Percentiles rank a stretch among this genome's conserved stretches.
Evolutionary conservation across 2,797 vertebrate genomes (phyloP).

Genomic region (Melanitta fusca): DNA sequence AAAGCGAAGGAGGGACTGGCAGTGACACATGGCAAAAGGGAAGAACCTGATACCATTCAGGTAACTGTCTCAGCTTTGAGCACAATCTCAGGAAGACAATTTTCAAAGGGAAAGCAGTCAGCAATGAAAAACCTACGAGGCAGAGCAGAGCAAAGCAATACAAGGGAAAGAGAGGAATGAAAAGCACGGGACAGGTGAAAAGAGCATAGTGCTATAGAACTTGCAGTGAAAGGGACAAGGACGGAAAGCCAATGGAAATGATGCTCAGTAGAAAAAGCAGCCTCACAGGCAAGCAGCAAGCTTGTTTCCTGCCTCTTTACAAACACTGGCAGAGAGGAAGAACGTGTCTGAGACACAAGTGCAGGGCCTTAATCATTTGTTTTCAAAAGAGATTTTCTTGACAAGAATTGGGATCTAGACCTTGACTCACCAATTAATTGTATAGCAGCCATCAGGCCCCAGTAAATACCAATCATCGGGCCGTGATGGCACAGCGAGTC

Average conservation of each 20-base stretch:
- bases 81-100: background rate
- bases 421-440: background rate
- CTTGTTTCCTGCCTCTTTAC: background rate
- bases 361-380: background rate
- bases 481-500: fast-evolving
- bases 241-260: background rate
- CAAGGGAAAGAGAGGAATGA: background rate
- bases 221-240: background rate
- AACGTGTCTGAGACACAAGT: background rate
- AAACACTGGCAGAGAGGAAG: background rate
- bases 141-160: background rate
- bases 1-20: background rate
- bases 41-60: background rate
- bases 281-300: background rate
- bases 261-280: background rate
- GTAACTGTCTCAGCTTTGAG: background rate
- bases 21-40: fast-evolving
- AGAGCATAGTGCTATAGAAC: background rate
- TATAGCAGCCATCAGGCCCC: background rate
- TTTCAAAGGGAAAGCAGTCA: background rate
- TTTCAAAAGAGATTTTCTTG: background rate
- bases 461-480: background rate
- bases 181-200: background rate
- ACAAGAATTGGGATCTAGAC: background rate
- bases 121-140: background rate